A percentile compares a stretch with the other conserved stretches of the same genome.
Conservation (phyloP, 2,888 invertebrate genomes). For the Tipula helvola region DNA sequence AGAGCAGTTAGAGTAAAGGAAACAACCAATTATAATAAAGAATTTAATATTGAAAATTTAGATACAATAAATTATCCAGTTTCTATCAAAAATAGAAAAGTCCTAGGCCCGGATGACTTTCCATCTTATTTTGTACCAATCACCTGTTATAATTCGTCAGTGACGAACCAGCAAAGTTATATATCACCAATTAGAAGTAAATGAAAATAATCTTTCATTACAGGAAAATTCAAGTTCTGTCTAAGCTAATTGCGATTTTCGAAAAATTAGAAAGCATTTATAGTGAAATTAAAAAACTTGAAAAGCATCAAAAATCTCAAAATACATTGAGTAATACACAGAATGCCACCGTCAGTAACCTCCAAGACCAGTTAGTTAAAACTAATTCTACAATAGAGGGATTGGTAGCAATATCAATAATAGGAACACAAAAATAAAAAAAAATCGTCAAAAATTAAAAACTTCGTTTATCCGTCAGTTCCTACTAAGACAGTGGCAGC, state of each 20-base stretch:
- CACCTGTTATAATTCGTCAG: too few species aligned
- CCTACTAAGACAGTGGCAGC: not conserved
- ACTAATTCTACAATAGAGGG: not conserved
- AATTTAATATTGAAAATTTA: not conserved
- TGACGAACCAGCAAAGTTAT: too few species aligned
- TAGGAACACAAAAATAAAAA: not conserved
- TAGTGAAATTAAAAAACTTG: not conserved
- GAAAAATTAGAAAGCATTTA: not conserved
- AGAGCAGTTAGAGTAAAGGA: not conserved
- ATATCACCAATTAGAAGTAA: too few species aligned
- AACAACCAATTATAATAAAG: not conserved
- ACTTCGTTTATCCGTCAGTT: not conserved
- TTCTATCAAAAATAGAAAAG: too few species aligned
- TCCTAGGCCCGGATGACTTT: too few species aligned
- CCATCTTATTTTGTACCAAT: too few species aligned
- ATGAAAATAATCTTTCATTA: too few species aligned
- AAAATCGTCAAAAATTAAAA: not conserved
- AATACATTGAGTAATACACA: not conserved
- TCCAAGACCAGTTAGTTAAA: not conserved
- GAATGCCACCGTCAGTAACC: not conserved
- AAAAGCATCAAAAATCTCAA: not conserved
- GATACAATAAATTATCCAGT: too few species aligned
- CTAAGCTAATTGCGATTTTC: too few species aligned
- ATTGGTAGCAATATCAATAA: not conserved
- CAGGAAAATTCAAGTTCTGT: too few species aligned